These are phyloP conservation scores for Cephalopachus bancanus DNA, from an alignment of 2,797 vertebrate genomes.

Conservation along the genomic window DNA sequence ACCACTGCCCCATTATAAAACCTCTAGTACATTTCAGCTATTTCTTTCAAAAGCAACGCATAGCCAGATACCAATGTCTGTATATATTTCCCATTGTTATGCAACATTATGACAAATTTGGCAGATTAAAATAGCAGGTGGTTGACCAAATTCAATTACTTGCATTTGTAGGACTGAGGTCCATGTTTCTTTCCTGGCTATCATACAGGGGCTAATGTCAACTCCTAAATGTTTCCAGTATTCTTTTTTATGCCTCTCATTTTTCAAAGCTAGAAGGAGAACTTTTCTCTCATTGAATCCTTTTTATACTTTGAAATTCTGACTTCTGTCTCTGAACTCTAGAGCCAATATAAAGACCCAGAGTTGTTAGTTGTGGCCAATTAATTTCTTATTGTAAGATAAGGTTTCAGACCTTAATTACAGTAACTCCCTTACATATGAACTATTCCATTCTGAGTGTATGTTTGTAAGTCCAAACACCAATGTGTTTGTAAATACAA, in stretches of 20 bases:
- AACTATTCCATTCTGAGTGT: no score
- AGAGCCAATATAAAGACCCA: neutral
- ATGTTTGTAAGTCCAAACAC: no score
- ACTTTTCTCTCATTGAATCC: neutral
- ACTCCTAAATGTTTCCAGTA: no score
- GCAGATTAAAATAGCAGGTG: neutral
- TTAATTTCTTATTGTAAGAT: neutral
- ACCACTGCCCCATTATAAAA: neutral
- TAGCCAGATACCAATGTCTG: neutral
- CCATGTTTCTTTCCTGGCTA: no score
- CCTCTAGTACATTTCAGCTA: neutral
- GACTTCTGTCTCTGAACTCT: neutral
- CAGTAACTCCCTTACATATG: no score
- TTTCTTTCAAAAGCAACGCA: neutral
- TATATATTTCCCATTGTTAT: neutral
- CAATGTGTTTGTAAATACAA: no score
- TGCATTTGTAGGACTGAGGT: neutral
- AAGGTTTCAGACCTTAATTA: neutral
- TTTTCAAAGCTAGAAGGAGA: neutral
- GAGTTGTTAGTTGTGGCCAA: neutral
- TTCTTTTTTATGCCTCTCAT: neutral
- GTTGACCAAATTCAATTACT: neutral
- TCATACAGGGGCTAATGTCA: neutral
- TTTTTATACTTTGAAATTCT: neutral
- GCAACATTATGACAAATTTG: no score